Conservation (phyloP, 2,113 vertebrate species). For the Sarotherodon lohbergeri region DNA sequence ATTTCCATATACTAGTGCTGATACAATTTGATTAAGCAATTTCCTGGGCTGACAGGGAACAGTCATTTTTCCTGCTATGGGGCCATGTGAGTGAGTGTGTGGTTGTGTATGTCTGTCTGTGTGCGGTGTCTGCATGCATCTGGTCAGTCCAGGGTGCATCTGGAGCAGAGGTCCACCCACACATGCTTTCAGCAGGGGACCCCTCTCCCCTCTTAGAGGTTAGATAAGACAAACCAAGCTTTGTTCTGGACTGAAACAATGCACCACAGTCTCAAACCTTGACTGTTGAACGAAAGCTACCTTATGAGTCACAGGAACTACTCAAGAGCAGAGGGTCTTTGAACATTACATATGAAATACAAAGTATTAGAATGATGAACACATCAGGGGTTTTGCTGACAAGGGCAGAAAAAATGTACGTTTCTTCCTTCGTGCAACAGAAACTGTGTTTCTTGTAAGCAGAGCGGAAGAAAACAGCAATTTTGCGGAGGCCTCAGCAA, state of each 20-base stretch:
- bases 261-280: neutral
- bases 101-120: neutral
- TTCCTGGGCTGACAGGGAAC: constrained; percentile 56
- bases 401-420: neutral
- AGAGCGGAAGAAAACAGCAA: constrained; percentile 1
- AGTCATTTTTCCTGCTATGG: constrained; percentile 22
- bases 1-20: constrained; percentile 26
- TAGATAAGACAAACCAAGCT: constrained; percentile 34
- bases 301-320: neutral
- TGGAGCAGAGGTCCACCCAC: constrained; percentile 58
- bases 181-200: constrained; percentile 31
- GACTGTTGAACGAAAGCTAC: neutral
- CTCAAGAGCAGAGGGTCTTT: neutral
- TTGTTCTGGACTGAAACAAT: constrained; percentile 53
- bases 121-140: constrained; percentile 9
- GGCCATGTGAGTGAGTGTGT: neutral
- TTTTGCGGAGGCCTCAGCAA: constrained; percentile 5
- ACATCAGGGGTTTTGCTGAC: constrained; percentile 30
- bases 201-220: constrained; percentile 3
- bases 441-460: neutral
- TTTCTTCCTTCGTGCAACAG: constrained; percentile 4
- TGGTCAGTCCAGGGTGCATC: constrained; percentile 46
- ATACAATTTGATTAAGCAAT: constrained; percentile 49
- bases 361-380: neutral
- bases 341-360: neutral